Percentiles rank a stretch among this genome's conserved stretches.
Conservation (phyloP, 2,888 invertebrate genomes). For the Andrena marginata region DNA sequence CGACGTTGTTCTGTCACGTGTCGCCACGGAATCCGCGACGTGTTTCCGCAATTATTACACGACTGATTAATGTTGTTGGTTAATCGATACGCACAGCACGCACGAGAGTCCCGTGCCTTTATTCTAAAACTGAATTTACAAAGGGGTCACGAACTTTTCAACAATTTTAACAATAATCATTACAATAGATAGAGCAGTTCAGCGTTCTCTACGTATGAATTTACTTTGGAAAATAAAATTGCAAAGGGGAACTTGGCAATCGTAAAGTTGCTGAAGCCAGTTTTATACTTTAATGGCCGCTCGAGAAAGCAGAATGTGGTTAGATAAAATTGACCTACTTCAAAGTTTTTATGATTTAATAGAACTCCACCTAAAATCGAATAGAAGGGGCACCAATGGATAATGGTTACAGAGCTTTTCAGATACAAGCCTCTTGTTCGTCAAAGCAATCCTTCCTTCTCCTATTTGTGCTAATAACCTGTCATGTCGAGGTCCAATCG, state of each 20-base stretch:
- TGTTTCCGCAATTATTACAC: conserved; percentile 42
- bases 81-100: conserved; percentile 38
- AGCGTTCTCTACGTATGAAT: background rate
- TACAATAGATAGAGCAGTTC: no score
- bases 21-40: conserved; percentile 21
- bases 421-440: background rate
- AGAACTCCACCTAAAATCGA: background rate
- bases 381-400: background rate
- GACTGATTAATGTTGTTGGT: conserved; percentile 21
- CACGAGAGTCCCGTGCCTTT: conserved; percentile 3
- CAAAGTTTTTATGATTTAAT: background rate
- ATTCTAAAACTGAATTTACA: background rate
- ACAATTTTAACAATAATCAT: background rate
- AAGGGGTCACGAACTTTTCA: background rate
- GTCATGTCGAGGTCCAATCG: background rate
- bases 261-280: background rate
- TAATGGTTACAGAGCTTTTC: background rate
- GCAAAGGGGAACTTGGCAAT: background rate
- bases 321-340: conserved; percentile 15
- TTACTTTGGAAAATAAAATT: background rate
- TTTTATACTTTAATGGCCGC: background rate
- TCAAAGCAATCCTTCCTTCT: background rate
- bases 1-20: conserved; percentile 43
- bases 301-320: background rate
- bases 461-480: background rate